Conservation (phyloP, 92 coral and sea anemone genomes). For the Palythoa grandiflora region DNA sequence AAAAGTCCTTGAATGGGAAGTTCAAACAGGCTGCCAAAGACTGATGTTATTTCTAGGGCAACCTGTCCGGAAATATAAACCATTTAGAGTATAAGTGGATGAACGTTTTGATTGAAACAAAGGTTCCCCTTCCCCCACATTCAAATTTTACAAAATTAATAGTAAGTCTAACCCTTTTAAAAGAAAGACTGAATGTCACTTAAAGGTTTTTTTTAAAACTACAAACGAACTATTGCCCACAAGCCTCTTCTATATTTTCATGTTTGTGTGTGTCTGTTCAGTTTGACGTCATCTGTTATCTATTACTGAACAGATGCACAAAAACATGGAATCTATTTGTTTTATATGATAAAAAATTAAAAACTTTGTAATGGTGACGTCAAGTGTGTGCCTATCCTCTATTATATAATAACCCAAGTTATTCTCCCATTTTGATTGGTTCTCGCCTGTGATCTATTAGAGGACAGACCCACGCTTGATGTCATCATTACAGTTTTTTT, state of each 20-base stretch:
- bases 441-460: too few species aligned
- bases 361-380: too few species aligned
- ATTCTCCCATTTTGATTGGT: too few species aligned
- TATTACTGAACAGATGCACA: too few species aligned
- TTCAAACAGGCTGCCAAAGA: background rate
- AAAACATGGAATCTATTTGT: too few species aligned
- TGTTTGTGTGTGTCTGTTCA: too few species aligned
- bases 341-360: too few species aligned
- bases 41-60: constrained; percentile 1
- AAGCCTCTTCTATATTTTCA: background rate
- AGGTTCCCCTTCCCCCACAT: constrained; percentile 4
- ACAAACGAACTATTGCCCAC: background rate
- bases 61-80: background rate
- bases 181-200: constrained; percentile 2
- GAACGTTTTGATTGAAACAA: background rate
- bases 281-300: too few species aligned
- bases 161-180: background rate
- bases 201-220: background rate
- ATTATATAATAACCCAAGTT: too few species aligned
- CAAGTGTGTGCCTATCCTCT: too few species aligned
- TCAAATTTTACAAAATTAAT: background rate
- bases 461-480: too few species aligned
- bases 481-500: too few species aligned
- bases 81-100: background rate
- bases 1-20: background rate